A percentile compares a stretch with the other conserved stretches of the same genome.
phyloP scores from a whole-genome alignment of 2,113 vertebrate genomes.

The Leucoraja erinaceus region DNA sequence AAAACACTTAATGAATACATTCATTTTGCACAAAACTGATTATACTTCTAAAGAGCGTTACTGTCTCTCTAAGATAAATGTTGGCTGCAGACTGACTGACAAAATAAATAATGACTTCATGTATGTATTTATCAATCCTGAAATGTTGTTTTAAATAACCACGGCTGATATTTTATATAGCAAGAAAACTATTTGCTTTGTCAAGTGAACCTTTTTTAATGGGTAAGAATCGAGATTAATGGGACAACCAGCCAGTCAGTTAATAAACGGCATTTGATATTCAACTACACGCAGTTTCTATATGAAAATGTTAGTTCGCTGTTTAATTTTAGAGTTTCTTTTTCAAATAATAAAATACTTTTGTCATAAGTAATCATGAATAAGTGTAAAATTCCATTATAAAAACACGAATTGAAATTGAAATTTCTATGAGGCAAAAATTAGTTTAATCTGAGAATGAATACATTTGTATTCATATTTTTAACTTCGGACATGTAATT shows the following conservation, averaged over 20 bases:
- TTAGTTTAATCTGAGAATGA: background rate
- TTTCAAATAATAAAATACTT: background rate
- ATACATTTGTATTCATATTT: background rate
- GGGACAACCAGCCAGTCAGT: background rate
- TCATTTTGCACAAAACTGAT: constrained; percentile 34
- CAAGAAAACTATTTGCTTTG: constrained; percentile 13
- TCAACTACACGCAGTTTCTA: constrained; percentile 16
- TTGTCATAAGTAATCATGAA: background rate
- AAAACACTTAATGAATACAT: constrained; percentile 36
- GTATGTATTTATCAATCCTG: constrained; percentile 32
- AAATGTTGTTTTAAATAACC: constrained; percentile 36
- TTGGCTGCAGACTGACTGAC: constrained; percentile 2
- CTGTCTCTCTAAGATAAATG: constrained; percentile 36
- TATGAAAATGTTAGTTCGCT: background rate
- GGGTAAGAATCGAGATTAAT: constrained; percentile 7
- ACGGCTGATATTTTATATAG: constrained; percentile 1
- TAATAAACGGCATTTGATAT: constrained; percentile 16
- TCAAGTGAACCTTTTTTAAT: constrained; percentile 34
- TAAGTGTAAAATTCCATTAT: background rate
- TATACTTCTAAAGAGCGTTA: constrained; percentile 29
- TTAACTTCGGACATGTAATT: background rate
- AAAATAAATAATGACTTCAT: constrained; percentile 37
- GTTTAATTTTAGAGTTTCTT: background rate
- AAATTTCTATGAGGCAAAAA: background rate
- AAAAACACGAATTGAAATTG: background rate